phyloP scores from a whole-genome alignment of 1,140 invertebrate species.

The Aphelinus certus region DNA sequence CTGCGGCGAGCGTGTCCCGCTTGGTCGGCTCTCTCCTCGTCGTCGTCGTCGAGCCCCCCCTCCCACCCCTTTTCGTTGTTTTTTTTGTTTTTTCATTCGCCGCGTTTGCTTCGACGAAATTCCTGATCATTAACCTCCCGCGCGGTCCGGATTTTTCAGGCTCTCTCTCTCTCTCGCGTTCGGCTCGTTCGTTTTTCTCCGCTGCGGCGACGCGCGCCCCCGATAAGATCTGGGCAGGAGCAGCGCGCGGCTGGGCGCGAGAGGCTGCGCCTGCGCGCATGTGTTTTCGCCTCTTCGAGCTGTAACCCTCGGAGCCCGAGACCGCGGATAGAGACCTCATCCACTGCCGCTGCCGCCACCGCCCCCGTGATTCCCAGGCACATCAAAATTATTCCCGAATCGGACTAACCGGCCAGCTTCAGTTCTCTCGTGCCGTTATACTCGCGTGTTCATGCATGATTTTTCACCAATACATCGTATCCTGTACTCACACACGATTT shows the following conservation, averaged over 20 bases:
- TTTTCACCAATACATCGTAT: too few species aligned
- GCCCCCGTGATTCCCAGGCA: slow-evolving; percentile 30
- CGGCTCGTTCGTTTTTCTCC: neutral
- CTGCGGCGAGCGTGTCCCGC: too few species aligned
- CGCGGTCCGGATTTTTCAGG: slow-evolving; percentile 18
- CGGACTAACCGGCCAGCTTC: too few species aligned
- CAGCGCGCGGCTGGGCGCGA: neutral
- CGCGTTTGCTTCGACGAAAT: slow-evolving; percentile 22
- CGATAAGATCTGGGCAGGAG: slow-evolving; percentile 23
- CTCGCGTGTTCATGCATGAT: too few species aligned
- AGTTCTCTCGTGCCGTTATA: too few species aligned
- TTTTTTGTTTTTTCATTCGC: neutral
- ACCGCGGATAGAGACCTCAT: slow-evolving; percentile 52
- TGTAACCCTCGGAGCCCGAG: slow-evolving; percentile 44
- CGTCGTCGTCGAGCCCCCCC: too few species aligned
- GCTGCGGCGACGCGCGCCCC: neutral
- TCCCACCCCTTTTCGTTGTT: too few species aligned
- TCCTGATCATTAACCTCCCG: slow-evolving; percentile 38
- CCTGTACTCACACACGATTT: too few species aligned
- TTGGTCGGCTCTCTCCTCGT: too few species aligned
- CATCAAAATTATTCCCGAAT: slow-evolving; percentile 38
- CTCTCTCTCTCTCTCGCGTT: neutral
- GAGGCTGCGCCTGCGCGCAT: neutral
- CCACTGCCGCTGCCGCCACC: neutral
- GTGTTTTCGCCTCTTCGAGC: slow-evolving; percentile 27